These are phyloP conservation scores for Myotis vivesi DNA, from an alignment of 2,797 vertebrate genomes.

Conservation along the genomic window DNA sequence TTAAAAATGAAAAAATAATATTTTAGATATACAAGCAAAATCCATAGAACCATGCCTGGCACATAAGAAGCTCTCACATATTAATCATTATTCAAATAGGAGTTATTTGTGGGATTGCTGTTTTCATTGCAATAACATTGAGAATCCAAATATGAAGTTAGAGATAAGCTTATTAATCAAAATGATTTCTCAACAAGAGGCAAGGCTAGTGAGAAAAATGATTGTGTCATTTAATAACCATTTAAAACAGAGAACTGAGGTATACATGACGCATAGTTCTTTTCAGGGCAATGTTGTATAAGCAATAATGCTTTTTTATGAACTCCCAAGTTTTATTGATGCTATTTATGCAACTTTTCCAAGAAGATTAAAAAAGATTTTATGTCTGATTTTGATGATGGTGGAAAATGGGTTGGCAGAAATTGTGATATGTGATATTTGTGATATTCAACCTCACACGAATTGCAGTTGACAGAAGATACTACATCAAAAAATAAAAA, in stretches of 20 bases:
- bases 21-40: not conserved
- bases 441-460: not conserved
- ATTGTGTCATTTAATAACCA: not conserved
- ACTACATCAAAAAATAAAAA: not conserved
- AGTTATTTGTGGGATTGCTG: not conserved
- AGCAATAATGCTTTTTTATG: not conserved
- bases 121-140: not conserved
- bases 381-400: not conserved
- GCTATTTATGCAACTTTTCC: not conserved
- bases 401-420: not conserved
- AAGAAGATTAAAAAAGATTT: not conserved
- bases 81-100: not conserved
- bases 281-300: not conserved
- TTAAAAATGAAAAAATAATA: not conserved
- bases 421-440: not conserved
- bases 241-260: not conserved
- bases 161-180: not conserved
- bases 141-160: not conserved
- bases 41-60: not conserved
- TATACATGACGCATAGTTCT: rapidly evolving
- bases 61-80: not conserved
- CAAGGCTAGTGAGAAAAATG: not conserved
- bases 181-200: not conserved
- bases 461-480: not conserved
- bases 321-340: not conserved